A percentile compares a stretch with the other conserved stretches of the same genome.
These are phyloP conservation scores for Chrysolina haemoptera DNA, from an alignment of 2,888 invertebrate genomes.

Conservation along the genomic window DNA sequence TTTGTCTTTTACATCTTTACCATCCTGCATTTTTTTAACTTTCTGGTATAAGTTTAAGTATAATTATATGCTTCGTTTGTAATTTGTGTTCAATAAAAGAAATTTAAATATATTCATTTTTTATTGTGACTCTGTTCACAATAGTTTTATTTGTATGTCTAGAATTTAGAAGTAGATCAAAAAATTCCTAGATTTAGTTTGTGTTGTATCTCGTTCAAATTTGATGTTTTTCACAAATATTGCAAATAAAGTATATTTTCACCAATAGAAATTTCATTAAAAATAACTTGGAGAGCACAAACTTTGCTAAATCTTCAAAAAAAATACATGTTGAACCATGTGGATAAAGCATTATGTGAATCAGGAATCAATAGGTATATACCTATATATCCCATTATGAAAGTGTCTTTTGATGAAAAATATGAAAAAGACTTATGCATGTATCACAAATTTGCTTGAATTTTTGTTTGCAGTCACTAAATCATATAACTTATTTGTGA, in stretches of 20 bases:
- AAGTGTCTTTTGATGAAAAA: too few species aligned
- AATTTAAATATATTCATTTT: constrained; percentile 48
- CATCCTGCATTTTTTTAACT: constrained; percentile 40
- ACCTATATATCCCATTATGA: too few species aligned
- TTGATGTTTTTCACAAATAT: constrained; percentile 47
- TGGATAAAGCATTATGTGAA: too few species aligned
- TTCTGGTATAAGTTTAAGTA: constrained; percentile 51
- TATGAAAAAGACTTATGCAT: too few species aligned
- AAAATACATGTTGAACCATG: too few species aligned
- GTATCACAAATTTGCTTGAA: too few species aligned
- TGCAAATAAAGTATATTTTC: constrained; percentile 50
- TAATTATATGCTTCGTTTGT: constrained; percentile 49
- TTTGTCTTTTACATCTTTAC: constrained; percentile 43
- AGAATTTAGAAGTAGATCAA: constrained; percentile 37
- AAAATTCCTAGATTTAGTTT: constrained; percentile 37
- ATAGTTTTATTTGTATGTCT: constrained; percentile 39
- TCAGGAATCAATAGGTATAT: too few species aligned
- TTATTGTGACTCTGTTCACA: constrained; percentile 54
- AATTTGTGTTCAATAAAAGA: constrained; percentile 57
- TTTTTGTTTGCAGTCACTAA: too few species aligned
- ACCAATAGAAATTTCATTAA: constrained; percentile 27
- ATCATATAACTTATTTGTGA: too few species aligned
- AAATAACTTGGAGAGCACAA: neutral
- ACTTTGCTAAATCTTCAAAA: too few species aligned
- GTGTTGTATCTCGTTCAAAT: constrained; percentile 41